phyloP scores from a whole-genome alignment of 2,888 invertebrate species.

The Yponomeuta cagnagella region DNA sequence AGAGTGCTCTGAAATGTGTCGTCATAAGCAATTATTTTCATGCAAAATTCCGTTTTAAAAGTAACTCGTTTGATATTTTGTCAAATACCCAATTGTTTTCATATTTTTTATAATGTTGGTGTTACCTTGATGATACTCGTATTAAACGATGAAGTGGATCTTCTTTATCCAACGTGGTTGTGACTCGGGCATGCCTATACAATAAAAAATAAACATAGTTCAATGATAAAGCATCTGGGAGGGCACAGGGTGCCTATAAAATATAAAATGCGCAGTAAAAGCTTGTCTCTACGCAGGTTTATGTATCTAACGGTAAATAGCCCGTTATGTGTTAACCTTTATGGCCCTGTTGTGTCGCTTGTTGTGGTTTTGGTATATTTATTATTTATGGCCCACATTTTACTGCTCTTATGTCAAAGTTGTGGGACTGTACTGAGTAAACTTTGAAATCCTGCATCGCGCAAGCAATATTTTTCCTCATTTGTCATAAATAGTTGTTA shows the following conservation, averaged over 20 bases:
- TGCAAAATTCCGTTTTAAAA: no score
- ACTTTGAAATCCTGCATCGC: background rate
- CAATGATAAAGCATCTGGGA: constrained; percentile 7
- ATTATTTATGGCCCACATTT: background rate
- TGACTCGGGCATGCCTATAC: constrained; percentile 28
- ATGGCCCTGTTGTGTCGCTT: constrained; percentile 2
- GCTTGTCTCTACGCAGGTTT: background rate
- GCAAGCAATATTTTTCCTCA: background rate
- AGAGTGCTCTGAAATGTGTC: no score
- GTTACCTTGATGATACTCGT: no score
- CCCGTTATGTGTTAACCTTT: constrained; percentile 7
- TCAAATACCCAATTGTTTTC: no score
- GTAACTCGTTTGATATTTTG: no score
- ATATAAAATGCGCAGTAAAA: constrained; percentile 10
- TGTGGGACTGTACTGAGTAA: background rate
- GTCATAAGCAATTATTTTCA: no score
- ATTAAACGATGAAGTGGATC: background rate
- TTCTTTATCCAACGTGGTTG: background rate
- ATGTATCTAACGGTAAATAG: constrained; percentile 2
- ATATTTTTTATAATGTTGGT: no score
- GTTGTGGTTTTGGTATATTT: background rate
- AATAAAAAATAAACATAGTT: constrained; percentile 25
- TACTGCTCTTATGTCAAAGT: background rate
- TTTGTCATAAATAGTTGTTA: no score
- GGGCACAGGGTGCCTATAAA: constrained; percentile 2